Evolutionary conservation across 2,888 invertebrate genomes (phyloP), one percentile per base, ranked within the genome.

Genomic region (Pollenia labialis): DNA sequence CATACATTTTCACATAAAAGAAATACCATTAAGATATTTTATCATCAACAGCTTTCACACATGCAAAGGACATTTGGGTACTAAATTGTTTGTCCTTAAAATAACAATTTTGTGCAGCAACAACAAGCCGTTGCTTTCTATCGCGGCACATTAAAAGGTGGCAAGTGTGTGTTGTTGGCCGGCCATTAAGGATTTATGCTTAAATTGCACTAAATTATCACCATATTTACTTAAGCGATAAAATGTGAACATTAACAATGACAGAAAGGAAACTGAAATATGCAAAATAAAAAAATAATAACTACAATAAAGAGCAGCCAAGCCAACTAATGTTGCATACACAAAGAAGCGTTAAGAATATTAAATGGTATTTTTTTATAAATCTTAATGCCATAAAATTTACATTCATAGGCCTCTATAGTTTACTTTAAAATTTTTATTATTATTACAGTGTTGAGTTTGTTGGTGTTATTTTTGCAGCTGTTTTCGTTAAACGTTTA

Each of bases 141-240:
- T 74, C 23, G 62, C 16, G 11, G 23, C n/a, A 23, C 10, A n/a
- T 50, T 40, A 50, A 50, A 64, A 46, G 32, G 14, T 81, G 66
- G n/a, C 6, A 11, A 44, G 44, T 66, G 71, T 64, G 50, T 66
- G 71, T 81, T 74, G 58, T 58, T 83, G 64, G 75, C 71, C 69
- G 58, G 75, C 71, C 69, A 76, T 83, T 83, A 80, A 87, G 64
- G 83, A 83, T 81, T 87, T 83, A 83, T 83, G 83, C 66, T 76
- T 66, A 76, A 83, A 81, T 80, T 81, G 58, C 66, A 75, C 76
- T 81, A 81, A 83, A 81, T 83, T 87, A 83, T 83, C 80, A 72
- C 75, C 69, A 76, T 83, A 83, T 87, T 83, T 77, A 72, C 80
- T 69, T 56, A 62, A 82, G 40, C 74, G 74, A 77, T 84, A 79